phyloP scores from a whole-genome alignment of 2,113 vertebrate species.

The Anhinga anhinga region DNA sequence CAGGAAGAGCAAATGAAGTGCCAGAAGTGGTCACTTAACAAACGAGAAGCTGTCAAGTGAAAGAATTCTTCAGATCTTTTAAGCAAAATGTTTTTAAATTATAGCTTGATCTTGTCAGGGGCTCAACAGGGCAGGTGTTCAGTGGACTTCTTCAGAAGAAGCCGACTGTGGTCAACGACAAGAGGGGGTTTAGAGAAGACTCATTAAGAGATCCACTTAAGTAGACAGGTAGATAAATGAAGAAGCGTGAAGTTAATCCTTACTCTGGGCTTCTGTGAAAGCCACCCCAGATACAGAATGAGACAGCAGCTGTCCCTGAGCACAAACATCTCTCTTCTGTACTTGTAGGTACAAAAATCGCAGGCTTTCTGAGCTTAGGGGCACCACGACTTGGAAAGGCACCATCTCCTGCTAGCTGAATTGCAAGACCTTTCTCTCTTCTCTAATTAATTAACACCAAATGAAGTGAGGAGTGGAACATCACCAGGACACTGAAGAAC shows the following conservation, averaged over 20 bases:
- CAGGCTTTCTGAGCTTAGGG: background rate
- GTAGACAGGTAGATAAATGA: background rate
- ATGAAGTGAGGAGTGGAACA: background rate
- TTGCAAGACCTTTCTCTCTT: background rate
- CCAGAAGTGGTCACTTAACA: background rate
- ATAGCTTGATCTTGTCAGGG: background rate
- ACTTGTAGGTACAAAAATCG: background rate
- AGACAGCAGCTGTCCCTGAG: background rate
- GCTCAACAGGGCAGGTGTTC: background rate
- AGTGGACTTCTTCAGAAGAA: background rate
- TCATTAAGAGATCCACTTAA: background rate
- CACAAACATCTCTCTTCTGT: accelerated
- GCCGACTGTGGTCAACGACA: background rate
- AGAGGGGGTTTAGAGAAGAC: accelerated
- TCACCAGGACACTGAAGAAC: background rate
- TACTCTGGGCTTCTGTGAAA: background rate
- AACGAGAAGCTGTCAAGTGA: background rate
- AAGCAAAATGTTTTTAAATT: background rate
- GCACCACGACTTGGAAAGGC: background rate
- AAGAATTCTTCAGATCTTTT: background rate
- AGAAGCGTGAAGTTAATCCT: background rate
- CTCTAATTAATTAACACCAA: background rate
- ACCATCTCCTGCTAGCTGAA: background rate
- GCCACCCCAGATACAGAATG: background rate
- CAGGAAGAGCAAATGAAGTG: background rate